These are phyloP conservation scores for Macrostomum cliftonense DNA, from an alignment of 2,888 invertebrate species.

Conservation along the genomic window DNA sequence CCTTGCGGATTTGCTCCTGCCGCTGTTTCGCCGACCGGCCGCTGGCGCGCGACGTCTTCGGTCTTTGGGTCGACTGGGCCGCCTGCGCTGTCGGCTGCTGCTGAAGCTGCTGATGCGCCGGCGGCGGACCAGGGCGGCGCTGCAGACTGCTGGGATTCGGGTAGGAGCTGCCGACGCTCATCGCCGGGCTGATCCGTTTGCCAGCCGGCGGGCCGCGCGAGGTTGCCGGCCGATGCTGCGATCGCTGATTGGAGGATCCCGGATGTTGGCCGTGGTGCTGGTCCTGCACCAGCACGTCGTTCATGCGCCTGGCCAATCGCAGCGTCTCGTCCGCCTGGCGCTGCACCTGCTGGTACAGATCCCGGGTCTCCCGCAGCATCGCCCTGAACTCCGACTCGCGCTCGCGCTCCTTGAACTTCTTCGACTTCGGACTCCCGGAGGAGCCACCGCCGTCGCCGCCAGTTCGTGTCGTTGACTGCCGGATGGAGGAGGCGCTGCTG, in stretches of 20 bases:
- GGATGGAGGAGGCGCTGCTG: too few species aligned
- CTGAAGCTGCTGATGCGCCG: slow-evolving; percentile 1
- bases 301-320: slow-evolving; percentile 1
- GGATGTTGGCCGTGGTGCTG: slow-evolving; percentile 4
- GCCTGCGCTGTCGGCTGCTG: background rate
- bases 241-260: background rate
- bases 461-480: background rate
- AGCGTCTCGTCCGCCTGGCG: slow-evolving; percentile 6
- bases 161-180: slow-evolving; percentile 1
- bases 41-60: too few species aligned
- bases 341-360: slow-evolving; percentile 4
- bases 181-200: background rate
- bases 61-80: background rate
- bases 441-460: background rate
- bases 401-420: too few species aligned
- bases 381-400: too few species aligned
- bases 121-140: background rate
- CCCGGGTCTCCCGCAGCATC: background rate
- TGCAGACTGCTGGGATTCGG: background rate
- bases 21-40: too few species aligned
- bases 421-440: background rate
- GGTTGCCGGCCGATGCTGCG: background rate
- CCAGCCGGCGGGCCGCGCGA: background rate
- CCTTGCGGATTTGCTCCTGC: too few species aligned
- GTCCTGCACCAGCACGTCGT: slow-evolving; percentile 1